A percentile compares a stretch with the other conserved stretches of the same genome.
Evolutionary conservation across 2,888 invertebrate species (phyloP).

Genomic region (Cryptocephalus primarius): DNA sequence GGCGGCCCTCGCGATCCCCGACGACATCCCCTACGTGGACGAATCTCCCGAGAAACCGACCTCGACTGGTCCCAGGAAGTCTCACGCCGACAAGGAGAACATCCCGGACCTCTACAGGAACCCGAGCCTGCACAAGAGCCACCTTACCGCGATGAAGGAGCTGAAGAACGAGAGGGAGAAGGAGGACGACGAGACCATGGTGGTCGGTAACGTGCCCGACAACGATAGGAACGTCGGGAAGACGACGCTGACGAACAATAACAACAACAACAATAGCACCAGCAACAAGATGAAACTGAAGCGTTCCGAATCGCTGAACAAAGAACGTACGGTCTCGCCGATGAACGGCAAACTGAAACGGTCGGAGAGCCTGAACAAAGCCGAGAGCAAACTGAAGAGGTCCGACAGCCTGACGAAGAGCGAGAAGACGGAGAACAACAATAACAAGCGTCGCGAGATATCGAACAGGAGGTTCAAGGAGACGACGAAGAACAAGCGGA

Average conservation of each 20-base stretch:
- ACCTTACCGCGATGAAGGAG: constrained; percentile 26
- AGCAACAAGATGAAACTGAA: constrained; percentile 31
- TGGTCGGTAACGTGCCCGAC: constrained; percentile 29
- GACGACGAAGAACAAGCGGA: constrained; percentile 57
- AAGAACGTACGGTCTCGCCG: constrained; percentile 39
- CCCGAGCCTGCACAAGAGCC: constrained; percentile 43
- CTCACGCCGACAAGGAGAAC: constrained; percentile 29
- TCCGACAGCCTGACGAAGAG: constrained; percentile 57
- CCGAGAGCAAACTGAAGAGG: constrained; percentile 43
- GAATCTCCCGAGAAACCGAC: constrained; percentile 48
- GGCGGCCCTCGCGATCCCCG: constrained; percentile 32
- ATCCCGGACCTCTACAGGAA: constrained; percentile 37
- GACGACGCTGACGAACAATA: constrained; percentile 13
- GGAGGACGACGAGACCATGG: constrained; percentile 38
- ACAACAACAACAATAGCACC: constrained; percentile 14
- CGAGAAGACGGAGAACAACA: constrained; percentile 70
- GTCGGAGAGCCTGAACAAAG: constrained; percentile 50
- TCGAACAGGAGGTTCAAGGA: constrained; percentile 38
- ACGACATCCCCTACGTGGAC: constrained; percentile 62
- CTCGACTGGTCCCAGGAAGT: constrained; percentile 10
- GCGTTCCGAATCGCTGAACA: constrained; percentile 53
- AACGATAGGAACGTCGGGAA: constrained; percentile 29
- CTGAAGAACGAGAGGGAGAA: constrained; percentile 34
- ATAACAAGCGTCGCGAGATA: constrained; percentile 57
- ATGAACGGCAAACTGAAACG: constrained; percentile 43